These are phyloP conservation scores for Spialia ferax DNA, from an alignment of 2,888 invertebrate genomes.

Conservation along the genomic window DNA sequence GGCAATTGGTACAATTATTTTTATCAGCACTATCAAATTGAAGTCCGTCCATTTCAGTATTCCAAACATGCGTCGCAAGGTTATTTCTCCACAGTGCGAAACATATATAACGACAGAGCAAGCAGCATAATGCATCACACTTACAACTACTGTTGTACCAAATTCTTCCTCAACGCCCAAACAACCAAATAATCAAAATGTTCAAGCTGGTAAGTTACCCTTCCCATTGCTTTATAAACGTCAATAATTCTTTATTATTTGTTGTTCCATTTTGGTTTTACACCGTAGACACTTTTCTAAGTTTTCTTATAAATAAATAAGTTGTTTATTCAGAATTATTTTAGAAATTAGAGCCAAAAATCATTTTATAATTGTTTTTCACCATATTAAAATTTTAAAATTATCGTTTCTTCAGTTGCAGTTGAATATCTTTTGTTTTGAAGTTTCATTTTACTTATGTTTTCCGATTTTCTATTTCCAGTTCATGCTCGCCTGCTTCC, in stretches of 20 bases:
- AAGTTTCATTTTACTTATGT: not conserved
- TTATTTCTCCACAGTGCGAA: conserved; percentile 57
- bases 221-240: not conserved
- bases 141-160: conserved; percentile 46
- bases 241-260: not conserved
- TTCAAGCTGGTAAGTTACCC: conserved; percentile 57
- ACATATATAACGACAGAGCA: conserved; percentile 61
- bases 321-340: too few species aligned
- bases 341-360: too few species aligned
- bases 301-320: too few species aligned
- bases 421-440: not conserved
- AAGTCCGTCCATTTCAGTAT: conserved; percentile 48
- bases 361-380: too few species aligned
- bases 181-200: conserved; percentile 51
- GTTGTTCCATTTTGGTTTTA: too few species aligned
- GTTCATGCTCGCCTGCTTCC: conserved; percentile 78
- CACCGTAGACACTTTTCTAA: too few species aligned
- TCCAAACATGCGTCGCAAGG: conserved; percentile 58
- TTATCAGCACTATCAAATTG: conserved; percentile 38
- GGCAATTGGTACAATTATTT: conserved; percentile 24
- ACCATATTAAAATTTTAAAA: too few species aligned
- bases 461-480: conserved; percentile 47
- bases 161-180: conserved; percentile 43
- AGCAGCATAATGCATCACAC: conserved; percentile 50
- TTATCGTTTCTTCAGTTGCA: too few species aligned